Percentiles rank a stretch among this genome's conserved stretches.
These are phyloP conservation scores for Shargacucullia verbasci DNA, from an alignment of 2,888 invertebrate species.

Conservation along the genomic window DNA sequence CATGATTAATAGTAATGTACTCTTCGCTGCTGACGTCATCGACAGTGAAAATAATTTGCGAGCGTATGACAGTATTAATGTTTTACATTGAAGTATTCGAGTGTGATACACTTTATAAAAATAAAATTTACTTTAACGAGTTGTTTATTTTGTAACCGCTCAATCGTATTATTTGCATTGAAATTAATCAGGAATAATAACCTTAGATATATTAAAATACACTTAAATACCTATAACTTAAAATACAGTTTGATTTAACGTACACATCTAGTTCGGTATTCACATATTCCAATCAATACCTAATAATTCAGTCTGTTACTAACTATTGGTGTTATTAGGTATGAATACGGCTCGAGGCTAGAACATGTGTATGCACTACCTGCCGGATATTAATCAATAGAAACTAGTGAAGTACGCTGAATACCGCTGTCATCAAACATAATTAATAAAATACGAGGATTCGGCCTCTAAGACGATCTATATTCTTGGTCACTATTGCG, in stretches of 20 bases:
- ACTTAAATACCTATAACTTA: conserved; percentile 5
- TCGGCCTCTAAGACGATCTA: too few relatives aligned
- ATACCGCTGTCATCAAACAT: conserved; percentile 36
- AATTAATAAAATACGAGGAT: conserved; percentile 25
- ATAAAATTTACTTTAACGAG: background rate
- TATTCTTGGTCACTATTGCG: too few relatives aligned
- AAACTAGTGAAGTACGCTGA: conserved; percentile 21
- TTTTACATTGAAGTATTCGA: conserved; percentile 6
- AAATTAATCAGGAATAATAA: conserved; percentile 12
- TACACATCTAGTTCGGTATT: background rate
- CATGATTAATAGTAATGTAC: conserved; percentile 25
- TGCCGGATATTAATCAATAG: conserved; percentile 38
- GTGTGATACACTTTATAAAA: conserved; percentile 11
- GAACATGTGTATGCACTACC: conserved; percentile 28
- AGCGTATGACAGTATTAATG: conserved; percentile 3
- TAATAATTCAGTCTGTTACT: too few relatives aligned
- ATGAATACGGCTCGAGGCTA: conserved; percentile 1
- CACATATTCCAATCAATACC: conserved; percentile 13
- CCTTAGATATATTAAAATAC: background rate
- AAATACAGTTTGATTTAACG: background rate
- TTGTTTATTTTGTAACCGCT: conserved; percentile 4
- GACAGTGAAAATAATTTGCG: conserved; percentile 21
- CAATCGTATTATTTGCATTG: conserved; percentile 11
- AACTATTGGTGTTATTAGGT: background rate
- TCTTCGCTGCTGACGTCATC: conserved; percentile 17